Conservation (phyloP, 1,140 invertebrate genomes). For the Bombus consobrinus region DNA sequence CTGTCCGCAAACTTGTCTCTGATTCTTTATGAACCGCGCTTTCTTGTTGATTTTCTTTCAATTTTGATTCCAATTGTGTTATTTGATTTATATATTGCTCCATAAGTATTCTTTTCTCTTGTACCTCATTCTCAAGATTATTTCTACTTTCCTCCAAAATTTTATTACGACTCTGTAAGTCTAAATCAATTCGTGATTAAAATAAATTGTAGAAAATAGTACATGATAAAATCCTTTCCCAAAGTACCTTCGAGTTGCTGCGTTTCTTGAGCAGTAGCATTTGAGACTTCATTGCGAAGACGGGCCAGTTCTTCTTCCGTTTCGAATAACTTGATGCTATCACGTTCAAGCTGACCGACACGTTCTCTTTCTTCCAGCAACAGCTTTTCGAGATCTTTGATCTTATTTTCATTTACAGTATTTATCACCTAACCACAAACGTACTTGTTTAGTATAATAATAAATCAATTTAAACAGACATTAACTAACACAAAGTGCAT, state of each 20-base stretch:
- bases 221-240: background rate
- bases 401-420: conserved; percentile 81
- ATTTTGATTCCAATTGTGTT: conserved; percentile 80
- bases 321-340: conserved; percentile 84
- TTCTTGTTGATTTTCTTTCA: conserved; percentile 83
- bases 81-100: conserved; percentile 79
- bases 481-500: conserved; percentile 35
- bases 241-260: conserved; percentile 51
- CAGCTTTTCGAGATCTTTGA: conserved; percentile 83
- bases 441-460: conserved; percentile 50
- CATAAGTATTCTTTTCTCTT: conserved; percentile 42
- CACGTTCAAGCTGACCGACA: conserved; percentile 81
- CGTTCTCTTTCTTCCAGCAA: conserved; percentile 81
- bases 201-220: background rate
- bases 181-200: conserved; percentile 17
- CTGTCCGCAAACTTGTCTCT: conserved; percentile 77
- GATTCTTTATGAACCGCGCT: conserved; percentile 80
- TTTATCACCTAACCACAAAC: conserved; percentile 79
- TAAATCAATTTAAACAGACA: background rate
- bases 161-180: conserved; percentile 70
- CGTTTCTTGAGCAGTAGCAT: conserved; percentile 39
- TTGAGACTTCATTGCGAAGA: conserved; percentile 74
- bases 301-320: conserved; percentile 82
- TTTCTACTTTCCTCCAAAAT: conserved; percentile 72
- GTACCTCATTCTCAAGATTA: conserved; percentile 67